Evolutionary conservation across 2,888 invertebrate genomes (phyloP), one percentile per base, ranked within the genome.

Genomic region (Unio delphinus): DNA sequence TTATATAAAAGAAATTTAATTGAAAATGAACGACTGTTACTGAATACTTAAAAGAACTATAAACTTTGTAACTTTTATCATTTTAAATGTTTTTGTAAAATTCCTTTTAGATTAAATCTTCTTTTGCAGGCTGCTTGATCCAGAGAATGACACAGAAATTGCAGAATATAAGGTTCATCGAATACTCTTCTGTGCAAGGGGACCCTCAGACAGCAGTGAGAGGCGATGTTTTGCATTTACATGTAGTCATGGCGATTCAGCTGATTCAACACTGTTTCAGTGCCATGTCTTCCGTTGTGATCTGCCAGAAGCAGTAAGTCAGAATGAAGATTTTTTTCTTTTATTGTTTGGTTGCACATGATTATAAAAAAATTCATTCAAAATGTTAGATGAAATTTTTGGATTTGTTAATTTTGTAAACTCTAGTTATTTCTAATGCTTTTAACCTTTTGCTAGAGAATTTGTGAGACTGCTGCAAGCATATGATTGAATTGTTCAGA

Each of bases 211-310:
- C 63, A 94, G 95, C 28, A 92, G 93, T 0, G 97, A 98, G 84
- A 94, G 95, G 0, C 94, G 95, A n/a, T 99, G 99, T 91, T 99
- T 99, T 91, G 98, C 98, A 15, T 98, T 99, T 91, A 98, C 98
- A 0, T 98, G 97, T 94, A 95, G 97, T 64, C 96, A 97, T 88
- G 97, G 97, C 1, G 96, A 96, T 84, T 94, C 94, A 55, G 93
- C 94, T 81, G 95, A 96, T 90, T 94, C 95, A 1, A 94, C 96
- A 63, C 94, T 98, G 75, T 98, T 97, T 90, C 96, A 98, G 90
- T 99, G 99, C 91, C 98, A 99, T 91, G 96, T 97, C 64, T 99
- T 99, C 91, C 93, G 97, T 71, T 98, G 98, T 91, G 96, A 96
- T 89, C 95, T 96, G 87, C 94, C 95, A 54, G 97, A 98, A 90